phyloP scores from a whole-genome alignment of 2,113 vertebrate genomes.

The Platycercus adscitus region DNA sequence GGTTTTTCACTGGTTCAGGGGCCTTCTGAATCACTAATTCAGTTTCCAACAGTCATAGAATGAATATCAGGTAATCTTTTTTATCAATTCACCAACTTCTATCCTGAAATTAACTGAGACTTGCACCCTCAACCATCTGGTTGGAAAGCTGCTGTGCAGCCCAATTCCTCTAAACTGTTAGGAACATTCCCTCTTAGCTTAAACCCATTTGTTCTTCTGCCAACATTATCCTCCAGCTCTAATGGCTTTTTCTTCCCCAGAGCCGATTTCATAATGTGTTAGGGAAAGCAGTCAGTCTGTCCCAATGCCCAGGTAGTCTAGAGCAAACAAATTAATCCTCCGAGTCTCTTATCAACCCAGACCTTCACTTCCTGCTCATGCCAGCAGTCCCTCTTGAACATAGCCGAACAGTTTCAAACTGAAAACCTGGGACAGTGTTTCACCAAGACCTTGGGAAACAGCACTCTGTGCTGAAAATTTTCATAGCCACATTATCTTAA shows the following conservation, averaged over 20 bases:
- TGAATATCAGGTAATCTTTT: not conserved
- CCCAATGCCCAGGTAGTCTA: not conserved
- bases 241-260: constrained; percentile 7
- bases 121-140: not conserved
- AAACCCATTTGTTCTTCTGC: constrained; percentile 24
- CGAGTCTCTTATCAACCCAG: not conserved
- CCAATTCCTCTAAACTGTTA: not conserved
- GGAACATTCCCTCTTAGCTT: not conserved
- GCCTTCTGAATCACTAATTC: not conserved
- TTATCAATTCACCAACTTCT: not conserved
- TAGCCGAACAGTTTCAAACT: not conserved
- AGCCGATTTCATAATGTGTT: not conserved
- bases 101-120: not conserved
- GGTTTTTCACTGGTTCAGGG: not conserved
- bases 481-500: not conserved
- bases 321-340: constrained; percentile 13
- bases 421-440: not conserved
- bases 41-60: not conserved
- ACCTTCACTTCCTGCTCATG: not conserved
- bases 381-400: not conserved
- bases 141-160: not conserved
- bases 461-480: not conserved
- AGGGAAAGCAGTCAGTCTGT: not conserved
- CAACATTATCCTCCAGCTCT: not conserved
- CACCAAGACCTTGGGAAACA: not conserved